Conservation (phyloP, 2,888 invertebrate species). For the Drosophila robusta region DNA sequence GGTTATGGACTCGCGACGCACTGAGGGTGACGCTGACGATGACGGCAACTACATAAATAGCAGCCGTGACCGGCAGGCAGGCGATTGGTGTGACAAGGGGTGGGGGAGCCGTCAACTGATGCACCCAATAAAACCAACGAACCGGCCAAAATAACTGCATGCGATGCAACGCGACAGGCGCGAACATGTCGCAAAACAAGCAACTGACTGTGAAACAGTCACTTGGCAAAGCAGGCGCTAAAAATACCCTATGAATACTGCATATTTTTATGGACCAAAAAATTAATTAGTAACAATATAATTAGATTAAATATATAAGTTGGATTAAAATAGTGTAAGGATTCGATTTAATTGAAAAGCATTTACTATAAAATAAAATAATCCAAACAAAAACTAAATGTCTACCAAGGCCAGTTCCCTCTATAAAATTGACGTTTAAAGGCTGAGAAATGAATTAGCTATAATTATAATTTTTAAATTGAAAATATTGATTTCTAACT, state of each 20-base stretch:
- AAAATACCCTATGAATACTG: conserved; percentile 24
- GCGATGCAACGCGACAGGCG: conserved; percentile 30
- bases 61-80: conserved; percentile 37
- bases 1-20: conserved; percentile 43
- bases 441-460: no score
- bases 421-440: no score
- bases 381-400: no score
- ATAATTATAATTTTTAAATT: no score
- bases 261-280: no score
- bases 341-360: no score
- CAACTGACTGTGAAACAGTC: conserved; percentile 8
- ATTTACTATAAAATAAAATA: no score
- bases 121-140: conserved; percentile 75
- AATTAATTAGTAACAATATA: no score
- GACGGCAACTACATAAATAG: conserved; percentile 67
- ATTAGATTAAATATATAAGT: no score
- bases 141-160: conserved; percentile 51
- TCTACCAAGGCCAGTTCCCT: no score
- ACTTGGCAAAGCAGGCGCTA: conserved; percentile 2
- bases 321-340: no score
- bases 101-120: conserved; percentile 15
- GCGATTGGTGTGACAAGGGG: conserved; percentile 2
- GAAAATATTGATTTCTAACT: no score
- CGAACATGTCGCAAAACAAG: conserved; percentile 32
- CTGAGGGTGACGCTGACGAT: conserved; percentile 20